Percentiles rank a stretch among this genome's conserved stretches.
Evolutionary conservation across 2,113 vertebrate species (phyloP).

Genomic region (Sula dactylatra): DNA sequence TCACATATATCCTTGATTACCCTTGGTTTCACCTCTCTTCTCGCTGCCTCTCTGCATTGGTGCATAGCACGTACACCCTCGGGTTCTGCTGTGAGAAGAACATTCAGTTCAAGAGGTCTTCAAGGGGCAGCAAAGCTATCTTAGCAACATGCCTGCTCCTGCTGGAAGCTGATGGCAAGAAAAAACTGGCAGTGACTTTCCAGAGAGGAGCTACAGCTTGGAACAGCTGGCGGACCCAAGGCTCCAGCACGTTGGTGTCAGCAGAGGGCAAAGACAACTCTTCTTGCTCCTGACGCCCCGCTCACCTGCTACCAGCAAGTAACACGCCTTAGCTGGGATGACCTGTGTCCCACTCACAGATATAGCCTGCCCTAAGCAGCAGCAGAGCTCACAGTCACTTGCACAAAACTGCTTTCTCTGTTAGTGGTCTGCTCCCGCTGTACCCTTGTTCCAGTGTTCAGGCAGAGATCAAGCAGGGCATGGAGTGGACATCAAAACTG

Average conservation of each 20-base stretch:
- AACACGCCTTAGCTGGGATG: background rate
- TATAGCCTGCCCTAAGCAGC: background rate
- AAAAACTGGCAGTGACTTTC: background rate
- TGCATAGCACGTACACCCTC: background rate
- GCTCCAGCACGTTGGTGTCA: background rate
- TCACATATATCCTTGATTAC: background rate
- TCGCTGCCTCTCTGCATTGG: background rate
- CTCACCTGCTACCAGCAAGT: background rate
- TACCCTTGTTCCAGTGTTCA: background rate
- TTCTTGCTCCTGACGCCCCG: background rate
- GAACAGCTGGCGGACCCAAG: background rate
- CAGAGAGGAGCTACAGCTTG: background rate
- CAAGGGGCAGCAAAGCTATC: background rate
- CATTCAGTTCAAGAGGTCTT: background rate
- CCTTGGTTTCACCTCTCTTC: slow-evolving; percentile 17
- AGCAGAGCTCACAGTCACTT: background rate
- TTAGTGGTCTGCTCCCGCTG: background rate
- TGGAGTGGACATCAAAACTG: background rate
- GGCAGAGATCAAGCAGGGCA: background rate
- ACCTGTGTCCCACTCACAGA: background rate
- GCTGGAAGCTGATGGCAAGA: background rate
- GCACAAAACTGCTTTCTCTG: background rate
- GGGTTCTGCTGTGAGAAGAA: background rate
- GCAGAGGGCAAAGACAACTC: background rate
- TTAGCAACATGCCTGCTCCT: background rate